Conservation (phyloP, 2,113 vertebrate genomes). For the Gadus chalcogrammus region DNA sequence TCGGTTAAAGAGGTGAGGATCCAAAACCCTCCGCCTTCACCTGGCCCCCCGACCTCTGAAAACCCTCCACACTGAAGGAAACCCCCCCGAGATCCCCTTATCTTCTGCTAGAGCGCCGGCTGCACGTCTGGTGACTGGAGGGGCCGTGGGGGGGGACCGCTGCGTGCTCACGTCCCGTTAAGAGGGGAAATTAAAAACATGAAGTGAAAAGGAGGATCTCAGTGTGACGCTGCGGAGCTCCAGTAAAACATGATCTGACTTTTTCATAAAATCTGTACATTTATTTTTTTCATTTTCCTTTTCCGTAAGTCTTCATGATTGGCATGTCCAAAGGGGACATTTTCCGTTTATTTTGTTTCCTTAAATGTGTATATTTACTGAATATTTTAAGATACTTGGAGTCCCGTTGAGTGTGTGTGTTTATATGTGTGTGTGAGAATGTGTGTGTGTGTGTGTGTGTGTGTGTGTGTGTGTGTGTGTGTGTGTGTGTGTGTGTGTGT, state of each 20-base stretch:
- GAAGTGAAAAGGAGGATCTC: constrained; percentile 32
- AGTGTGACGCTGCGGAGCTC: constrained; percentile 49
- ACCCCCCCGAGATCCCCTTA: constrained; percentile 44
- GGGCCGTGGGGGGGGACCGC: constrained; percentile 35
- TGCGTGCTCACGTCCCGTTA: not conserved
- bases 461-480: constrained; percentile 29
- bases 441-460: constrained; percentile 2
- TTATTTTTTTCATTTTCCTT: constrained; percentile 39
- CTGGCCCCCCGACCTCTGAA: constrained; percentile 12
- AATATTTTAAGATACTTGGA: constrained; percentile 68
- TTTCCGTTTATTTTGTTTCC: constrained; percentile 38
- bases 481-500: constrained; percentile 18
- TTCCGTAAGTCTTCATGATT: constrained; percentile 67
- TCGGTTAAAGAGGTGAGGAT: too few relatives aligned
- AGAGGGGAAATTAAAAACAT: constrained; percentile 19
- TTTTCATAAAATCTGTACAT: constrained; percentile 77
- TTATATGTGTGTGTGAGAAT: constrained; percentile 3
- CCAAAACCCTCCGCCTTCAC: constrained; percentile 35
- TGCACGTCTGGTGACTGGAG: constrained; percentile 71
- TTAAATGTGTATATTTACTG: constrained; percentile 63
- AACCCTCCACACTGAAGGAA: constrained; percentile 58
- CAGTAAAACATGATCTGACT: constrained; percentile 71
- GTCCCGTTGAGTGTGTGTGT: constrained; percentile 49
- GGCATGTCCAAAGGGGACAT: constrained; percentile 72
- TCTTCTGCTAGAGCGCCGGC: constrained; percentile 47